Conservation (phyloP, 2,113 vertebrate genomes). For the Muntiacus reevesi region DNA sequence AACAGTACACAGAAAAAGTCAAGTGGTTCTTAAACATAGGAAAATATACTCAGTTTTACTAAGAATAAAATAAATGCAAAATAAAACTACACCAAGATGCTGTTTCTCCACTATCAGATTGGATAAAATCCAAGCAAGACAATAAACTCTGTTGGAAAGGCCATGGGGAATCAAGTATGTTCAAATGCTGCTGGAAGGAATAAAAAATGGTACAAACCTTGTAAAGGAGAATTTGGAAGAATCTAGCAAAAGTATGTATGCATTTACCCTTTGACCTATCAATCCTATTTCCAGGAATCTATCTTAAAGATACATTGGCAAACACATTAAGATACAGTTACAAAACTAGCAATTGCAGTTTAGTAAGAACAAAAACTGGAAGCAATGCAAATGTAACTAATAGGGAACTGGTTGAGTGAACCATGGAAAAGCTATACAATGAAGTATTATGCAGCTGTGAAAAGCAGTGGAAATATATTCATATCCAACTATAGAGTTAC, state of each 20-base stretch:
- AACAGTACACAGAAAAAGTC: neutral
- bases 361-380: neutral
- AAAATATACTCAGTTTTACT: neutral
- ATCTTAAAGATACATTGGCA: neutral
- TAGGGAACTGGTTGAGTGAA: neutral
- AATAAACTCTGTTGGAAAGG: neutral
- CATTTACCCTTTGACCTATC: neutral
- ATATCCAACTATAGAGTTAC: neutral
- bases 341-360: neutral
- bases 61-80: slow-evolving; percentile 25
- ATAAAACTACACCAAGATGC: neutral
- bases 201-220: neutral
- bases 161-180: neutral
- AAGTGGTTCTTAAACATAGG: neutral
- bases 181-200: neutral
- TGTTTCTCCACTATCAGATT: neutral
- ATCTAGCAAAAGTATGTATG: neutral
- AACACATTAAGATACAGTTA: neutral
- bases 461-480: neutral
- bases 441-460: neutral
- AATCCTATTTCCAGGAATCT: neutral
- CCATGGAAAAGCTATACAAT: neutral
- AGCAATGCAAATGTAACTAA: neutral
- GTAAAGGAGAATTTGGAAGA: neutral
- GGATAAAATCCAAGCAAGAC: neutral